Percentiles rank a stretch among this genome's conserved stretches.
Evolutionary conservation across 2,888 invertebrate genomes (phyloP).

Genomic region (Ypsolopha scabrella): DNA sequence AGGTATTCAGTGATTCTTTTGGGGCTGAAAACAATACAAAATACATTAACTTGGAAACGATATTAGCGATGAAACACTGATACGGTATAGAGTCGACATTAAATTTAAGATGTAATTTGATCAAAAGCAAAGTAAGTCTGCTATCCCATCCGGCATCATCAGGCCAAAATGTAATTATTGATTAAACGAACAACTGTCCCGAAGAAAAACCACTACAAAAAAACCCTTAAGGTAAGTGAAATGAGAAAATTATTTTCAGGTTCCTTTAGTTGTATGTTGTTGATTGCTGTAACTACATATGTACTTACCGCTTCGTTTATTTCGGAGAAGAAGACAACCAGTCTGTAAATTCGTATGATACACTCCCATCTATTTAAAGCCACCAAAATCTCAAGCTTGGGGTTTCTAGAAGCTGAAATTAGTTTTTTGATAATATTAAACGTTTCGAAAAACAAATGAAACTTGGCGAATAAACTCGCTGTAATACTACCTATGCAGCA

Average conservation of each 20-base stretch:
- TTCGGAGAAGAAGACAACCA: constrained; percentile 28
- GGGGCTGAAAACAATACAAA: not conserved
- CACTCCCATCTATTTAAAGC: constrained; percentile 36
- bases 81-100: not conserved
- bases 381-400: constrained; percentile 1
- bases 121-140: too few species aligned
- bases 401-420: not conserved
- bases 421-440: not conserved
- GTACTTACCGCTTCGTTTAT: constrained; percentile 42
- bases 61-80: not conserved
- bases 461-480: not conserved
- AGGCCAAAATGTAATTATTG: too few species aligned
- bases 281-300: too few species aligned
- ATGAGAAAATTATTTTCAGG: too few species aligned
- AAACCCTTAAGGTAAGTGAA: too few species aligned
- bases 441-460: not conserved
- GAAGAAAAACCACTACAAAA: too few species aligned
- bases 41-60: not conserved
- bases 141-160: too few species aligned
- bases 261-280: not conserved
- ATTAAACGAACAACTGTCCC: too few species aligned
- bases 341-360: constrained; percentile 43
- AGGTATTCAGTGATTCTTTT: not conserved
- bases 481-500: not conserved
- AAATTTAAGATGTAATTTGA: not conserved